These are phyloP conservation scores for Aegotheles bennettii DNA, from an alignment of 2,113 vertebrate genomes.

Conservation along the genomic window DNA sequence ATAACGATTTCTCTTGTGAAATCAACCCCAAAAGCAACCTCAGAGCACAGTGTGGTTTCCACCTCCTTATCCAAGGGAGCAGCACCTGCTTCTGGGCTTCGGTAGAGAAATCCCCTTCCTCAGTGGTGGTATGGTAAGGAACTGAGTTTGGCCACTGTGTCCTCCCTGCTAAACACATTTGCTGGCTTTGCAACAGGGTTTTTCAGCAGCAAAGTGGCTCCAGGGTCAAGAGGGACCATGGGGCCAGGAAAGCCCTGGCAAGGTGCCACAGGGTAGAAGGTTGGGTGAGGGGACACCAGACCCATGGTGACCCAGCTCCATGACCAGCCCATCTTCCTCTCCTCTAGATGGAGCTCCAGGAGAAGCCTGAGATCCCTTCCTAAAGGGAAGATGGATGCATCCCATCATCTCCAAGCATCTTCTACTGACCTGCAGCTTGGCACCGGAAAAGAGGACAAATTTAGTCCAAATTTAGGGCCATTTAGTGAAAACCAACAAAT, in stretches of 20 bases:
- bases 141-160: background rate
- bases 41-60: background rate
- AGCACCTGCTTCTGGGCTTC: background rate
- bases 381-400: rapidly evolving
- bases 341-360: conserved; percentile 32
- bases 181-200: background rate
- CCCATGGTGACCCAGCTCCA: background rate
- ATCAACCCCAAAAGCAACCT: background rate
- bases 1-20: background rate
- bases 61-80: background rate
- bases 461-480: no score
- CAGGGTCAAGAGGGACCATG: background rate
- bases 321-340: background rate
- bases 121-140: background rate
- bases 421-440: background rate
- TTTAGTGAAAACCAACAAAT: background rate
- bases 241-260: background rate
- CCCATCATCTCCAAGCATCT: background rate
- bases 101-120: background rate
- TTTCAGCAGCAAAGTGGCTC: background rate
- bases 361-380: background rate
- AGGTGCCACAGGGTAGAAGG: background rate
- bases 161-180: background rate
- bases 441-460: background rate
- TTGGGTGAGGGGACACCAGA: background rate